Evolutionary conservation across 2,888 invertebrate genomes (phyloP).

Genomic region (Tanaodytes sp.): DNA sequence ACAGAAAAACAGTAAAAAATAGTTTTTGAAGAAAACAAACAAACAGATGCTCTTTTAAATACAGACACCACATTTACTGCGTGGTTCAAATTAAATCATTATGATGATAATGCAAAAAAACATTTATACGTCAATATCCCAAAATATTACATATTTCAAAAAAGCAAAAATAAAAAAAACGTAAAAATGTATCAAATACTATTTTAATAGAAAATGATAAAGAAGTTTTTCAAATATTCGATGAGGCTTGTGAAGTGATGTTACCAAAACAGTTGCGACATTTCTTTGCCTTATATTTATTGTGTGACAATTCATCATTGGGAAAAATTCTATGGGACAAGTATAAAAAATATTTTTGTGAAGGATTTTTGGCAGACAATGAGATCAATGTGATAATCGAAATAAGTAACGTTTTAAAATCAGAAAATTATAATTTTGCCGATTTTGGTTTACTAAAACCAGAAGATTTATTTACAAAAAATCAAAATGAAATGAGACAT

Average conservation of each 20-base stretch:
- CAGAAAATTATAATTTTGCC: constrained; percentile 9
- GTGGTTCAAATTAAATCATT: constrained; percentile 28
- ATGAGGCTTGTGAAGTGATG: no score
- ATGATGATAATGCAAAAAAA: constrained; percentile 20
- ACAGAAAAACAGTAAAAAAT: no score
- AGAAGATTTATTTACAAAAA: no score
- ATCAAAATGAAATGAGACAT: no score
- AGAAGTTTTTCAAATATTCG: constrained; percentile 21
- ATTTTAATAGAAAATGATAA: constrained; percentile 21
- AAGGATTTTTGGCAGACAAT: not conserved
- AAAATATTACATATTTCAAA: constrained; percentile 7
- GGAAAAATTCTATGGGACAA: not conserved
- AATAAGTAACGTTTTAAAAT: constrained; percentile 10
- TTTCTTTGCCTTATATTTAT: not conserved
- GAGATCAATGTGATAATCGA: constrained; percentile 7
- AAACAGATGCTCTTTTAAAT: constrained; percentile 4
- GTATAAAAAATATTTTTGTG: no score
- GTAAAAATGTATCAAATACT: constrained; percentile 21
- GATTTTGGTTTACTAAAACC: constrained; percentile 7
- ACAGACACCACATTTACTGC: no score
- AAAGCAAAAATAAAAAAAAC: no score
- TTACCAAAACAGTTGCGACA: constrained; percentile 2
- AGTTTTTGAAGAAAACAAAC: constrained; percentile 9
- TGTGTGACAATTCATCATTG: not conserved
- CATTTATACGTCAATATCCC: no score